Evolutionary conservation across 2,113 vertebrate genomes (phyloP), one percentile per base, ranked within the genome.

Genomic region (Corydoras sp.): DNA sequence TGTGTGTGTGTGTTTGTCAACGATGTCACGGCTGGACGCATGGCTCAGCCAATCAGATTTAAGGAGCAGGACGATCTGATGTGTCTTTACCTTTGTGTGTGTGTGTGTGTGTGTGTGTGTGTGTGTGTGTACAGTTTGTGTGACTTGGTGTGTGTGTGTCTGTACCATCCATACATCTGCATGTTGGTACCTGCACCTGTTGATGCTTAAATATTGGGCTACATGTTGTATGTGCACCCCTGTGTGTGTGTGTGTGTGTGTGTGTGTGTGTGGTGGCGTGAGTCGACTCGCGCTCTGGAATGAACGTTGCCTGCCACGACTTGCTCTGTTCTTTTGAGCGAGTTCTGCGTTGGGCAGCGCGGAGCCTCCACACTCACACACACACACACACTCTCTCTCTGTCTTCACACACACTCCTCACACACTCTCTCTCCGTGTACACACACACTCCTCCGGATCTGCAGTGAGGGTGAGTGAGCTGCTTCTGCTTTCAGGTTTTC

Each of bases 241-340:
- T 3, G 48, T 54, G 31, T 4, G 60, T 4, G 35, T 11, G 35
- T 15, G 14, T 11, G 62, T 48, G 5, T 30, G 59, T 32, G 3
- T 18, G 3, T 62, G 31, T 30, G 58, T 30, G 15, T 24, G 18
- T 9, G 35, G 9, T 63, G 68, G 60, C 66, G 6, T 35, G 32
- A 48, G 5, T 62, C 64, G 62, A 35, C 71, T 53, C 15, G 50
- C 56, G 15, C 69, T 67, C 10, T 61, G 76, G 79, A 81, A 79
- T 83, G 81, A 79, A 56, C 68, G 50, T 15, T 67, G 64, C 81
- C 67, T 83, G 81, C 63, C 50, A 60, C 60, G 64, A 74, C 77
- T 76, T 78, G 79, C 56, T 65, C 67, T 53, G 3, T 53, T 10
- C 11, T 9, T 24, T 54, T n/a, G 10, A 69, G 67, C 55, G 54